Conservation (phyloP, 2,113 vertebrate species). For the Dunckerocampus dactyliophorus region DNA sequence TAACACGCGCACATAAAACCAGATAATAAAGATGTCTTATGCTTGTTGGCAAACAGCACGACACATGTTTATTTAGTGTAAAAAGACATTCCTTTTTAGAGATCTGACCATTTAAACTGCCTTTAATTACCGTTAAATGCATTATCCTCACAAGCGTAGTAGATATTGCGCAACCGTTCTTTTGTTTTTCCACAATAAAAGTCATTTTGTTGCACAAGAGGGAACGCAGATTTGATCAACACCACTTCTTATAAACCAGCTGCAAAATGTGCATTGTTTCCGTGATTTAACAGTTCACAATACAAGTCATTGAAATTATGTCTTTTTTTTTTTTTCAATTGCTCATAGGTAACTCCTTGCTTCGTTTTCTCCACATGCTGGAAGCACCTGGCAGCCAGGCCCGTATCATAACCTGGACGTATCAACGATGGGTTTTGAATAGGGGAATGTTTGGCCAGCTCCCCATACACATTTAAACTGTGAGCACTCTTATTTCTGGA, state of each 20-base stretch:
- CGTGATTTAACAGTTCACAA: conserved; percentile 35
- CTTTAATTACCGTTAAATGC: conserved; percentile 5
- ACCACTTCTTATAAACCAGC: conserved; percentile 27
- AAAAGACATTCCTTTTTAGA: not conserved
- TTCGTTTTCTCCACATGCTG: conserved; percentile 33
- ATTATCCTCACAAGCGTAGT: not conserved
- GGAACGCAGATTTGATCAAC: conserved; percentile 17
- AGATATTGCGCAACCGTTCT: not conserved
- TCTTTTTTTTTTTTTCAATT: conserved; percentile 25
- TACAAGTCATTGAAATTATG: conserved; percentile 45
- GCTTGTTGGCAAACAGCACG: conserved; percentile 5
- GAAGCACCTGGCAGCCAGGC: conserved; percentile 37
- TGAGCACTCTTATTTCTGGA: conserved; percentile 4
- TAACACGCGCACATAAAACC: conserved; percentile 32
- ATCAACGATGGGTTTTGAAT: conserved; percentile 54
- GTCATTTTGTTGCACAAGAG: conserved; percentile 8
- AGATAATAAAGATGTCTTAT: conserved; percentile 42
- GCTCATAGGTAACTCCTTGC: conserved; percentile 36
- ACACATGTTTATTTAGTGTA: conserved; percentile 12
- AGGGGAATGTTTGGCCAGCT: conserved; percentile 55
- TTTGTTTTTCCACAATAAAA: conserved; percentile 12
- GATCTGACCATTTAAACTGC: not conserved
- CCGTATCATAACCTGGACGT: conserved; percentile 64
- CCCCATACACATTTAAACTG: conserved; percentile 39
- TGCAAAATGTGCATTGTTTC: conserved; percentile 25